Evolutionary conservation across 1,140 invertebrate species (phyloP).

Genomic region (Brachionus manjavacas): DNA sequence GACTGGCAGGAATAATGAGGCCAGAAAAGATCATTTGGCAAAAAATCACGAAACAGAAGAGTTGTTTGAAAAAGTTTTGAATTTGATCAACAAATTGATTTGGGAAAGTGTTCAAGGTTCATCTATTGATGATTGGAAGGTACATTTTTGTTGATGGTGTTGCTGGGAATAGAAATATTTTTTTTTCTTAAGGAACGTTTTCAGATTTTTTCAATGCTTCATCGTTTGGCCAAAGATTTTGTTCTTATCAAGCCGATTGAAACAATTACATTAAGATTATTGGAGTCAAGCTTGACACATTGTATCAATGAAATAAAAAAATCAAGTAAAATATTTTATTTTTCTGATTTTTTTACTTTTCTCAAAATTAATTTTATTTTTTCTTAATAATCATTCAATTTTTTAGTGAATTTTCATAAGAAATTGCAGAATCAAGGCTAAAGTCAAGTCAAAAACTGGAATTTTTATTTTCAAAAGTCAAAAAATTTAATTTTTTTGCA

Average conservation of each 20-base stretch:
- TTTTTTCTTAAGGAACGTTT: constrained; percentile 59
- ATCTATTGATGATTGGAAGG: constrained; percentile 62
- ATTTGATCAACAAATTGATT: constrained; percentile 56
- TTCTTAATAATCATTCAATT: too few relatives aligned
- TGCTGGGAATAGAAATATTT: too few relatives aligned
- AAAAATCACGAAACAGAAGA: background rate
- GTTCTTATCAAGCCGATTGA: constrained; percentile 62
- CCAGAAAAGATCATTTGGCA: constrained; percentile 49
- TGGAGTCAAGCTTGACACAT: constrained; percentile 64
- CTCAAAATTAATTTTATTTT: too few relatives aligned
- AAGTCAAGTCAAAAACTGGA: too few relatives aligned
- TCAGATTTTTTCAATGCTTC: constrained; percentile 64
- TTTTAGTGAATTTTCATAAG: too few relatives aligned
- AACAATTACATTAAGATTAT: constrained; percentile 61
- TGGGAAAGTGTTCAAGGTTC: constrained; percentile 65
- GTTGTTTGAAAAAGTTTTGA: background rate
- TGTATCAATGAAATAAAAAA: constrained; percentile 62
- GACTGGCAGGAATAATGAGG: constrained; percentile 20
- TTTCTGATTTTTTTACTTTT: background rate
- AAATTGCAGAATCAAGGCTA: too few relatives aligned
- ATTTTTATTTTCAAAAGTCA: too few relatives aligned
- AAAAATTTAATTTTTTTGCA: too few relatives aligned
- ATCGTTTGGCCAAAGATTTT: constrained; percentile 63
- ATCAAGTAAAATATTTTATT: constrained; percentile 48
- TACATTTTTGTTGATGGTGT: constrained; percentile 41